phyloP scores from a whole-genome alignment of 2,888 invertebrate genomes.

The Balanococcus diminutus region DNA sequence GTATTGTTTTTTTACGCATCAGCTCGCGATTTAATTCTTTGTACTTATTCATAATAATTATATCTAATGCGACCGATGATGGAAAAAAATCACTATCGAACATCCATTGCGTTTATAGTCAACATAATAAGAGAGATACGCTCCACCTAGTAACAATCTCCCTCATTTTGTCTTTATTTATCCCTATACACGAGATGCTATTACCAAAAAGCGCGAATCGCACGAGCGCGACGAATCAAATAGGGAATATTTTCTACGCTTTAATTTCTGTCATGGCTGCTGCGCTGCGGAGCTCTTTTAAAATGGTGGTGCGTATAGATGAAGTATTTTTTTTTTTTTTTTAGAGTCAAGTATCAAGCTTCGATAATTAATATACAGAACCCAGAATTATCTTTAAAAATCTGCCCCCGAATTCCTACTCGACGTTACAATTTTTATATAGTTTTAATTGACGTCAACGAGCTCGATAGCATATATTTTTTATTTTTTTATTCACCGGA shows the following conservation, averaged over 20 bases:
- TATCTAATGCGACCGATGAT: background rate
- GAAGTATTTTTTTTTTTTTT: background rate
- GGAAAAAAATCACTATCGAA: background rate
- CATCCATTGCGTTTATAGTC: background rate
- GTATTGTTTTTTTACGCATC: background rate
- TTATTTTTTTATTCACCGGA: background rate
- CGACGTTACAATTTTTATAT: too few relatives aligned
- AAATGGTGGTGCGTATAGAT: background rate
- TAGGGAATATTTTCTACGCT: background rate
- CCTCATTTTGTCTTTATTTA: background rate
- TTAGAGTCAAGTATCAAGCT: too few relatives aligned
- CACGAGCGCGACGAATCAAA: slow-evolving; percentile 1
- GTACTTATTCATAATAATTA: background rate
- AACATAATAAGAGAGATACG: background rate
- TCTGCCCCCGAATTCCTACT: too few relatives aligned
- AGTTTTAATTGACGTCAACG: background rate
- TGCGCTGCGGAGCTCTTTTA: background rate
- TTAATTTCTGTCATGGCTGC: background rate
- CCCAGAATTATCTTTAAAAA: too few relatives aligned
- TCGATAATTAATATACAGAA: too few relatives aligned
- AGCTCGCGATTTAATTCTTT: background rate
- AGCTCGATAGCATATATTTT: background rate
- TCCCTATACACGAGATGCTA: background rate
- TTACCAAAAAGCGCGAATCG: background rate
- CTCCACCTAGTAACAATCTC: background rate